Base-by-base conservation (phyloP, 2,113 vertebrate species). In the Tragelaphus buxtoni region DNA sequence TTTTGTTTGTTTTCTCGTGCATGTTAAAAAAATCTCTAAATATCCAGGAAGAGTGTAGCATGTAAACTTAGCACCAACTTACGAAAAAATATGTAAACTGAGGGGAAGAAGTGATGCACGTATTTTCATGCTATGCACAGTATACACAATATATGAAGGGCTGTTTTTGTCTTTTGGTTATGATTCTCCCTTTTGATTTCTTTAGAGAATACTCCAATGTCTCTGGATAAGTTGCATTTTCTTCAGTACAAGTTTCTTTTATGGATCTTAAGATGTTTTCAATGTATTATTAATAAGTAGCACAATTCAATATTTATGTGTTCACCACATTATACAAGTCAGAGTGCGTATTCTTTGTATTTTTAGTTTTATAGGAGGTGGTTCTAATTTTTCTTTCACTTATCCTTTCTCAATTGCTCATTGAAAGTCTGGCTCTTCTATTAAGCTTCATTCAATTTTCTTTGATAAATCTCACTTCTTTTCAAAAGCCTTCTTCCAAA, bases 231-330 rank as follows among this genome's bases (percentile, higher is more conserved):
- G 22, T 91, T 95, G 28, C 6, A 63, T 85, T 94, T 97, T 95
- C 56, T 72, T 89, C 65, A 90, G 28, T 69, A 63, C n/a, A 82
- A 65, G 47, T 63, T 86, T 91, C 80, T 95, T 87, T 93, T 91
- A 86, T 79, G 83, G 56, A 94, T 89, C 82, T 95, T 97, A 95
- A 91, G 56, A 95, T 83, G 55, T 30, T 95, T 96, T 93, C 82
- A 63, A 97, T 97, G 74, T 90, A 96, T 98, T 97, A 97, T 95
- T 96, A 93, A 97, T 94, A 82, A 95, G 96, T 45, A 94, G 58
- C n/a, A 93, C 42, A 83, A 95, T 97, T 93, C 87, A 93, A 83
- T 98, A 93, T 97, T 97, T 86, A 93, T 95, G 86, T 92, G 28
- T 84, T 32, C 14, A 86, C 51, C 26, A 74, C 72, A 89, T 97